Evolutionary conservation across 30 jellyfish, hydroid and myxozoan species (phyloP).

Genomic region (Thelohanellus kitauei): DNA sequence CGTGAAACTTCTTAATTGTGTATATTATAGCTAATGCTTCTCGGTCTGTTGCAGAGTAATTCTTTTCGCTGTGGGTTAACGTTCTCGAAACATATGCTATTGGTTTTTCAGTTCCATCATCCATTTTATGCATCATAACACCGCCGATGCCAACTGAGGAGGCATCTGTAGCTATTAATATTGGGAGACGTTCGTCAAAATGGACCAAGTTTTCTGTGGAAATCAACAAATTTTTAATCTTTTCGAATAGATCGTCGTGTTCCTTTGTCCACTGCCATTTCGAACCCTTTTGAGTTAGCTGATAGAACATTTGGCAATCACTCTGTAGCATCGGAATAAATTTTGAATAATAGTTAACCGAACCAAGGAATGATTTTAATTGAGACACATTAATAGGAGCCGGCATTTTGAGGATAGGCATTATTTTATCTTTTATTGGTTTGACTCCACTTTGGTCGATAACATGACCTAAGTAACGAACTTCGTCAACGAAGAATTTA

Average conservation of each 20-base stretch:
- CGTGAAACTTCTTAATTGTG: slow-evolving; percentile 22
- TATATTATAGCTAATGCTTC: slow-evolving; percentile 20
- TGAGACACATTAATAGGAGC: slow-evolving; percentile 11
- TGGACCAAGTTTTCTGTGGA: slow-evolving; percentile 31
- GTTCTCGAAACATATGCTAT: slow-evolving; percentile 17
- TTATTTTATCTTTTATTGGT: slow-evolving; percentile 3
- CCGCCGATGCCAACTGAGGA: slow-evolving; percentile 31
- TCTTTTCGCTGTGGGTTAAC: slow-evolving; percentile 7
- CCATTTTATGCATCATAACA: slow-evolving; percentile 14
- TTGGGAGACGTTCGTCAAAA: slow-evolving; percentile 12
- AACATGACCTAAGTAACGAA: slow-evolving; percentile 11
- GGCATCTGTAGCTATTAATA: slow-evolving; percentile 13
- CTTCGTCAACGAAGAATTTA: slow-evolving; percentile 2
- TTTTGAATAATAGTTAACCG: slow-evolving; percentile 8
- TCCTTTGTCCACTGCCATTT: slow-evolving; percentile 13
- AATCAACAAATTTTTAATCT: too few relatives aligned
- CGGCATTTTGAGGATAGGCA: slow-evolving; percentile 8
- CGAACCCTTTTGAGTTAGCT: slow-evolving; percentile 1
- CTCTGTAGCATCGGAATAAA: slow-evolving; percentile 3
- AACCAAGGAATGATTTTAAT: slow-evolving; percentile 13
- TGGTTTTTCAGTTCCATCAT: slow-evolving; percentile 21
- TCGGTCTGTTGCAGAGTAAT: slow-evolving; percentile 18
- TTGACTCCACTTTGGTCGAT: slow-evolving; percentile 8
- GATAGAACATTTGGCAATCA: slow-evolving; percentile 4
- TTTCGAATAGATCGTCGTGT: too few relatives aligned